These are phyloP conservation scores for Beris chalybata DNA, from an alignment of 2,888 invertebrate species.

Conservation along the genomic window DNA sequence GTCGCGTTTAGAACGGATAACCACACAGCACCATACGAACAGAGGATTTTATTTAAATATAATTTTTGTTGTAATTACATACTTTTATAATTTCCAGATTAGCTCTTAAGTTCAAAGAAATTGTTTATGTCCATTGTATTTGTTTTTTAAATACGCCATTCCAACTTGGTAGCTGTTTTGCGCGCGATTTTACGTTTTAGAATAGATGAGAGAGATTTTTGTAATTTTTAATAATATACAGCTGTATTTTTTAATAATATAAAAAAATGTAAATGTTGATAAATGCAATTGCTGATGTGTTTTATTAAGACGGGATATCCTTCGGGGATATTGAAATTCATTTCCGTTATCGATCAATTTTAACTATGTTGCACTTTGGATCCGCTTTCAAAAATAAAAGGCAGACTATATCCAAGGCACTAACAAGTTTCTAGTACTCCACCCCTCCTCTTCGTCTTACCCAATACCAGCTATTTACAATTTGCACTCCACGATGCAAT, in stretches of 20 bases:
- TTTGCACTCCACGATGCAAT: no score
- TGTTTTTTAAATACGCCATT: constrained; percentile 13
- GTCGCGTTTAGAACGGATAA: constrained; percentile 57
- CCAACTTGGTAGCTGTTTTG: not conserved
- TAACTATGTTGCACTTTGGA: no score
- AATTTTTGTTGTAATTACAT: no score
- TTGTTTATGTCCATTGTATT: constrained; percentile 17
- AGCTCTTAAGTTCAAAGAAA: not conserved
- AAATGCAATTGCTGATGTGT: not conserved
- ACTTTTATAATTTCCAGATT: no score
- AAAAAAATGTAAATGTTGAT: constrained; percentile 19
- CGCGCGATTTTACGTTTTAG: not conserved
- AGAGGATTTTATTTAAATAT: not conserved
- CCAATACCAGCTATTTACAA: no score
- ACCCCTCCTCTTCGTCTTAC: no score
- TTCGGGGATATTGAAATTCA: no score
- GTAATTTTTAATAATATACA: constrained; percentile 12
- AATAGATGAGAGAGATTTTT: not conserved
- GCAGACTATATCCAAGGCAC: no score
- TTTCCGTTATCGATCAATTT: no score
- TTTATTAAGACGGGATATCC: no score
- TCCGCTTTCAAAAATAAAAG: no score
- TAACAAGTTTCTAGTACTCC: no score
- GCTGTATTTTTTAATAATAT: constrained; percentile 22
- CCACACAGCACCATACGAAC: not conserved